Conservation (phyloP, 2,113 vertebrate genomes). For the Bubo bubo region DNA sequence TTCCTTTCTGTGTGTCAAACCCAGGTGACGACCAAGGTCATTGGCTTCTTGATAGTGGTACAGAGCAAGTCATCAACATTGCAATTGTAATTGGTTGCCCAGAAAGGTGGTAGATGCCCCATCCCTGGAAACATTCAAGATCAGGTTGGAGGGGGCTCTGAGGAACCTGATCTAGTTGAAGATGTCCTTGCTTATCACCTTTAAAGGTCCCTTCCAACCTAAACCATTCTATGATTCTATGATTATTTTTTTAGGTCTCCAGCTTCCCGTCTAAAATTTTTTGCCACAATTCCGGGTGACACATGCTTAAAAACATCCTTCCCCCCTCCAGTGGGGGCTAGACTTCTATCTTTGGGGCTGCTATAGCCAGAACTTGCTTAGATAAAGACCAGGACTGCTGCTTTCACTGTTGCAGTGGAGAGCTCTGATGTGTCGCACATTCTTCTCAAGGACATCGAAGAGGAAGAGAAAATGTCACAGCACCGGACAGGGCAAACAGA, state of each 20-base stretch:
- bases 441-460: not conserved
- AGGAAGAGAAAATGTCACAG: not conserved
- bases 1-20: not conserved
- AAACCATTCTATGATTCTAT: not conserved
- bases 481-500: not conserved
- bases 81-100: not conserved
- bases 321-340: not conserved
- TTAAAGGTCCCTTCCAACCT: not conserved
- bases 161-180: not conserved
- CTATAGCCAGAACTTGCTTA: not conserved
- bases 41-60: not conserved
- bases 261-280: not conserved
- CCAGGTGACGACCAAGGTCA: not conserved
- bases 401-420: not conserved
- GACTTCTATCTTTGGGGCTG: not conserved
- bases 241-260: not conserved
- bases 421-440: not conserved
- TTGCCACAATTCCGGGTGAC: not conserved
- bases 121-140: not conserved
- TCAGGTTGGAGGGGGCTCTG: accelerated
- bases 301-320: not conserved
- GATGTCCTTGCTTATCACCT: not conserved
- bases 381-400: not conserved
- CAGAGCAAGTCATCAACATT: not conserved
- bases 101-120: not conserved